A percentile compares a stretch with the other conserved stretches of the same genome.
Evolutionary conservation across 2,888 invertebrate species (phyloP).

Genomic region (Lepidonotus clava): DNA sequence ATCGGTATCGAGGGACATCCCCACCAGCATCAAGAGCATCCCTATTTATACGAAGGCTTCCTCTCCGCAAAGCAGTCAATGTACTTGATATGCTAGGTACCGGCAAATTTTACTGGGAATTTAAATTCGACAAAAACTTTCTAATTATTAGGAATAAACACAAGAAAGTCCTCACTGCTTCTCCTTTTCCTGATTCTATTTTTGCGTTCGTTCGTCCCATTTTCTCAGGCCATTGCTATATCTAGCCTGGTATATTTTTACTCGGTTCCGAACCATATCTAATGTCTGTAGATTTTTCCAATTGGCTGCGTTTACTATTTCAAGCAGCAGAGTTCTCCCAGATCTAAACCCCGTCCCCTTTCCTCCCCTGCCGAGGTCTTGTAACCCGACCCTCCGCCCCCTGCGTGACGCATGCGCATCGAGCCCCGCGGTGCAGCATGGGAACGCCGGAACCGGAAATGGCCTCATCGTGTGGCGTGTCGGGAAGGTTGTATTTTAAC

Average conservation of each 20-base stretch:
- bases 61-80: background rate
- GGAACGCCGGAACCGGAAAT: slow-evolving; percentile 35
- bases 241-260: background rate
- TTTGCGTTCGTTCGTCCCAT: background rate
- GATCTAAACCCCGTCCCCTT: background rate
- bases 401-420: slow-evolving; percentile 21
- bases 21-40: background rate
- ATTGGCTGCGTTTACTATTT: too few relatives aligned
- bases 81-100: background rate
- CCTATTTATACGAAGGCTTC: background rate
- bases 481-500: slow-evolving; percentile 22
- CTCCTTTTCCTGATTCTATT: background rate
- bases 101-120: background rate
- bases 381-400: background rate
- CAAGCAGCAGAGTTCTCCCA: too few relatives aligned
- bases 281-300: too few relatives aligned
- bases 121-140: background rate
- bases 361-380: background rate
- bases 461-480: slow-evolving; percentile 16
- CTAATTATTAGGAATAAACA: background rate
- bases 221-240: background rate
- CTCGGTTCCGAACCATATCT: background rate
- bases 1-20: background rate
- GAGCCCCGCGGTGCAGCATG: background rate
- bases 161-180: too few relatives aligned